Evolutionary conservation across 2,113 vertebrate species (phyloP), one percentile per base, ranked within the genome.

Genomic region (Hemiprocne comata): DNA sequence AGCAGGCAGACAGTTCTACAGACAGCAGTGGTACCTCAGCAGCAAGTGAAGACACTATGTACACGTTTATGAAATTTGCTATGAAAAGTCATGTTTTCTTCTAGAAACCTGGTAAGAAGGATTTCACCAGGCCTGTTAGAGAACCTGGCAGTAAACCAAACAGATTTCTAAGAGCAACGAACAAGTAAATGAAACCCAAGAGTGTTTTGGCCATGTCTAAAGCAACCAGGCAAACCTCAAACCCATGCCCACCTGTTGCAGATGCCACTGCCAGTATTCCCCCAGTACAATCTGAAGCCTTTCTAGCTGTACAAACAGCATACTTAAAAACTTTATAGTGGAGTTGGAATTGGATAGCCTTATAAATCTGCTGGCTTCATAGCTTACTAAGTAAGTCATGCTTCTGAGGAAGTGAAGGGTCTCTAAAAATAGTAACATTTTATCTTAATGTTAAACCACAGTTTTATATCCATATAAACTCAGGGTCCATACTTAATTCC

Each of bases 211-310:
- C 11, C 50, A 13, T 1, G 25, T 31, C n/a, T 73, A 21, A 74
- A 69, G 53, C 6, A 72, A 61, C 10, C 20, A 64, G 26, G 62
- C 17, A 77, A 77, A 51, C 15, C 11, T 67, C 61, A 86, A 33
- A 33, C 18, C 21, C 26, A 2, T 10, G 15, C 20, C 58, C 10
- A 40, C 11, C 21, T 0, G 0, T 5, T 5, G 1, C 58, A 66
- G n/a, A 62, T 84, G 61, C 21, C 58, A 53, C 28, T 23, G 29
- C 61, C 76, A 69, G 42, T 21, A 81, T 40, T 40, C 48, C 48
- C 33, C 48, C 33, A 74, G 54, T 1, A 67, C 26, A 85, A 50
- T 17, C 57, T 50, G 57, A 67, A 70, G 33, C 33, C 46, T 28
- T 82, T 57, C 72, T 54, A 62, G 46, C 16, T 84, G 53, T 34